A percentile compares a stretch with the other conserved stretches of the same genome.
Conservation (phyloP, 2,797 vertebrate species). For the Falco concolor region DNA sequence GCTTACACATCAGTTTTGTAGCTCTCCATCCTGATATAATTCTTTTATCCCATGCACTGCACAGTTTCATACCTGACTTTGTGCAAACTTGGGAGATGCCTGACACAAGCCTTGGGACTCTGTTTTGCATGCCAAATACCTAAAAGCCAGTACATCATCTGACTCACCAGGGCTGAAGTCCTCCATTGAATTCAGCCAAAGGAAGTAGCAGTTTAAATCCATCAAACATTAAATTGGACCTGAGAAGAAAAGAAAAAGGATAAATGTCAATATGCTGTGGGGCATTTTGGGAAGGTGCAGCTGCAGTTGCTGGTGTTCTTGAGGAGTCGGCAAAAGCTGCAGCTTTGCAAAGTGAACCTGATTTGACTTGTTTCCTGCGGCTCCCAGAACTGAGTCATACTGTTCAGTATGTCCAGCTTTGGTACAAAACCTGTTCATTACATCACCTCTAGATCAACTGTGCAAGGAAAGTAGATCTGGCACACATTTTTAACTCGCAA, state of each 20-base stretch:
- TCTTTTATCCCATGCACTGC: neutral
- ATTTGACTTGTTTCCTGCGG: neutral
- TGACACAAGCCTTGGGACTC: neutral
- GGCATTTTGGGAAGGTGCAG: neutral
- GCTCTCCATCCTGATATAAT: neutral
- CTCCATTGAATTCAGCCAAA: neutral
- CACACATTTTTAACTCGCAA: neutral
- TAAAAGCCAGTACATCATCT: neutral
- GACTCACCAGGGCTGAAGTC: neutral
- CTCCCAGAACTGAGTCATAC: neutral
- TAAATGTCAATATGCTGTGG: neutral
- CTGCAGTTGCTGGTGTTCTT: neutral
- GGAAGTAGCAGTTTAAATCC: neutral
- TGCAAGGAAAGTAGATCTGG: neutral
- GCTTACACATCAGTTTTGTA: neutral
- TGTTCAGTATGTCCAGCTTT: neutral
- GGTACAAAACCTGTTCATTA: neutral
- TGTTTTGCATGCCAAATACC: neutral
- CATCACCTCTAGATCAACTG: neutral
- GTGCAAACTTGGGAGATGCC: neutral
- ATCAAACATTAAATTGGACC: neutral
- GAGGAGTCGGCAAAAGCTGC: neutral
- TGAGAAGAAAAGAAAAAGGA: neutral
- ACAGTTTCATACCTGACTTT: neutral
- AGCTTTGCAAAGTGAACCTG: slow-evolving; percentile 17